A percentile compares a stretch with the other conserved stretches of the same genome.
These are phyloP conservation scores for Saccostrea echinata DNA, from an alignment of 1,140 invertebrate genomes.

Conservation along the genomic window DNA sequence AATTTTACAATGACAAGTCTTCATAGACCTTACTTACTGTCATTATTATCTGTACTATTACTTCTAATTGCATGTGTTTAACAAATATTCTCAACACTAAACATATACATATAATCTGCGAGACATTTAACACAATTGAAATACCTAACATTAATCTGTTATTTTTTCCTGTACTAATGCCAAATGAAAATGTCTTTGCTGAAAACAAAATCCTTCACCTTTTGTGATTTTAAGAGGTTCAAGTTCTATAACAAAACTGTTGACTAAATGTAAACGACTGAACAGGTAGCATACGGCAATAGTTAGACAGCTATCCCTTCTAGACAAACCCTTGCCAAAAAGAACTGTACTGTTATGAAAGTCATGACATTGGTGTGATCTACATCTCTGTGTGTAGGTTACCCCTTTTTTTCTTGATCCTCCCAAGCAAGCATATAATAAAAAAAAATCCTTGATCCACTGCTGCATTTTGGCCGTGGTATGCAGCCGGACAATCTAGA, in stretches of 20 bases:
- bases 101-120: background rate
- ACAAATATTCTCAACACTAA: background rate
- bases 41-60: background rate
- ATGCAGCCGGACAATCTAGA: background rate
- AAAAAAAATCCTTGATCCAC: background rate
- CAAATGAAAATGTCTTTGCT: background rate
- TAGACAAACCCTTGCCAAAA: background rate
- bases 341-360: constrained; percentile 4
- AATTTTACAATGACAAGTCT: background rate
- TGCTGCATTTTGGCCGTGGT: background rate
- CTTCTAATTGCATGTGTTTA: background rate
- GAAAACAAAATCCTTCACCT: constrained; percentile 2
- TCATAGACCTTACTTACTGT: background rate
- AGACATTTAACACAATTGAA: constrained; percentile 1
- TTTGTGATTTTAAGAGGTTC: background rate
- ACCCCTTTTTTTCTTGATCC: background rate
- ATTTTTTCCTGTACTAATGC: background rate
- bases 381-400: background rate
- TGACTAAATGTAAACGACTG: background rate
- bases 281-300: background rate
- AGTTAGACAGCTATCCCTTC: background rate
- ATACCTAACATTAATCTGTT: background rate
- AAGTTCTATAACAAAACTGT: background rate
- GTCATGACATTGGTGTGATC: constrained; percentile 26
- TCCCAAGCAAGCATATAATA: background rate